phyloP scores from a whole-genome alignment of 92 coral and sea anemone genomes.

The Actinostola sp. region DNA sequence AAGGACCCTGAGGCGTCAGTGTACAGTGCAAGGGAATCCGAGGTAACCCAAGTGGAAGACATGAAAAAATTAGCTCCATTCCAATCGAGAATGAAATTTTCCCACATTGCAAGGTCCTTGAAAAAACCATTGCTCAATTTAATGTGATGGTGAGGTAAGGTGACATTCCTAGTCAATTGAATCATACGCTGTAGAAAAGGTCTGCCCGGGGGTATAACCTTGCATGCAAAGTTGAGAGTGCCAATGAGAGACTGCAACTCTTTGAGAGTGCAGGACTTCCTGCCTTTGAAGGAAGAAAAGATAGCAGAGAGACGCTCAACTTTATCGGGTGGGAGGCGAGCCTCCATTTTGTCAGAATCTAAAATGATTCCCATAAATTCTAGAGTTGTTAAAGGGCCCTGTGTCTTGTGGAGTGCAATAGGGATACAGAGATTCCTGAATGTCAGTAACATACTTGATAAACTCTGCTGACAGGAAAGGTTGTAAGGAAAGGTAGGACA shows the following conservation, averaged over 20 bases:
- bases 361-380: constrained; percentile 53
- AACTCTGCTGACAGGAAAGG: constrained; percentile 32
- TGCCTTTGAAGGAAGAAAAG: constrained; percentile 17
- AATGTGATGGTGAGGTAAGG: constrained; percentile 43
- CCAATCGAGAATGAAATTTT: constrained; percentile 51
- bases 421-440: constrained; percentile 52
- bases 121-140: constrained; percentile 43
- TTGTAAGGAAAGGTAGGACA: constrained; percentile 25
- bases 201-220: constrained; percentile 63
- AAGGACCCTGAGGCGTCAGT: constrained; percentile 72
- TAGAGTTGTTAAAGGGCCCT: constrained; percentile 58
- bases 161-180: constrained; percentile 43
- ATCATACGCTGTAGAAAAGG: constrained; percentile 65
- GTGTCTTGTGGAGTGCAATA: constrained; percentile 54
- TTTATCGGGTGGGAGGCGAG: constrained; percentile 51
- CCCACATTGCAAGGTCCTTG: constrained; percentile 65
- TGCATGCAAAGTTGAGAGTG: constrained; percentile 55
- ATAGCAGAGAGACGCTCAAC: too few relatives aligned
- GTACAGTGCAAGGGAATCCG: constrained; percentile 28
- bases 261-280: constrained; percentile 28
- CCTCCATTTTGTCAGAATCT: constrained; percentile 39
- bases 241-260: constrained; percentile 68
- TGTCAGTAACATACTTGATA: constrained; percentile 46
- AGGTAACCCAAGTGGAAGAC: constrained; percentile 33
- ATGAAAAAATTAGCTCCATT: constrained; percentile 58